Percentiles rank a stretch among this genome's conserved stretches.
Conservation (phyloP, 2,888 invertebrate genomes). For the Polia nebulosa region DNA sequence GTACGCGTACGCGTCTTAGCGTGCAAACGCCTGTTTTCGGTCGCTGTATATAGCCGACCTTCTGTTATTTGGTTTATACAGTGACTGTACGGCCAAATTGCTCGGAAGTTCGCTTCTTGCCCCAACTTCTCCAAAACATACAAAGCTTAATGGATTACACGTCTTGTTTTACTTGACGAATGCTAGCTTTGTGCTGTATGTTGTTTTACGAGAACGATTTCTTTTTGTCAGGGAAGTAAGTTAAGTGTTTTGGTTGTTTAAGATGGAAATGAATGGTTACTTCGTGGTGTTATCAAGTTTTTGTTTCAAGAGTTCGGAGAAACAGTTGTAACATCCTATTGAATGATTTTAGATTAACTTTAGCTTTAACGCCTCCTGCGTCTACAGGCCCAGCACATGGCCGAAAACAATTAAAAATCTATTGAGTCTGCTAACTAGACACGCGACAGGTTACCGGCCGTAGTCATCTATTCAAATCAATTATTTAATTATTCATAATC, state of each 20-base stretch:
- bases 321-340: neutral
- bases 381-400: too few species aligned
- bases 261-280: constrained; percentile 25
- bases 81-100: constrained; percentile 63
- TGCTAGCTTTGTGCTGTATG: constrained; percentile 60
- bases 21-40: neutral
- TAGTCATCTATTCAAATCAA: too few species aligned
- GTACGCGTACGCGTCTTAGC: too few species aligned
- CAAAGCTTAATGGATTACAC: constrained; percentile 73
- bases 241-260: constrained; percentile 38
- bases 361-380: neutral
- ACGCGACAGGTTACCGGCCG: too few species aligned
- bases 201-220: constrained; percentile 48
- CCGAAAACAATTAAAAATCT: too few species aligned
- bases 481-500: too few species aligned
- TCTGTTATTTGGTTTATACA: neutral
- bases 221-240: constrained; percentile 48
- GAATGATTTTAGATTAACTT: neutral
- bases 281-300: neutral
- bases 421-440: too few species aligned
- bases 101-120: constrained; percentile 67
- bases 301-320: neutral
- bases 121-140: constrained; percentile 66
- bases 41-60: neutral
- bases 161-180: constrained; percentile 66